These are phyloP conservation scores for Spongilla lacustris DNA, from an alignment of 37 sponge, comb jelly and placozoan genomes.

Conservation along the genomic window DNA sequence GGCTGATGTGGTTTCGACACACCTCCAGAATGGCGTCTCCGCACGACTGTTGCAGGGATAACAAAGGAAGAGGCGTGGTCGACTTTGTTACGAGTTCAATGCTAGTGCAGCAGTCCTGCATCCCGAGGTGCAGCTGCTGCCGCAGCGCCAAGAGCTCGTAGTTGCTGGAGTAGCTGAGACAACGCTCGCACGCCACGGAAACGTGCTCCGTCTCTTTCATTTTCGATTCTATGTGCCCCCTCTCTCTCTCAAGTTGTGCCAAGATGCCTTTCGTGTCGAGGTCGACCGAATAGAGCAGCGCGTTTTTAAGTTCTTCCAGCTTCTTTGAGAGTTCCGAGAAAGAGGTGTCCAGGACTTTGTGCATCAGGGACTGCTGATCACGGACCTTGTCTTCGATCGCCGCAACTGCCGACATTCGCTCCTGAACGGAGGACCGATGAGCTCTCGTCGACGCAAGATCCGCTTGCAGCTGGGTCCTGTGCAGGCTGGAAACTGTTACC, in stretches of 20 bases:
- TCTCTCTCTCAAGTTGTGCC: background rate
- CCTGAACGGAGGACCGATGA: no score
- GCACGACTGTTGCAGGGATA: conserved; percentile 7
- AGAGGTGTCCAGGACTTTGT: background rate
- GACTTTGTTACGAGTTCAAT: background rate
- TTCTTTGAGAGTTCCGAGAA: background rate
- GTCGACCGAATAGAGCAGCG: background rate
- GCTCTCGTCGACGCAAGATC: no score
- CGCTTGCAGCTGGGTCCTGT: no score
- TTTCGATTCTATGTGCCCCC: background rate
- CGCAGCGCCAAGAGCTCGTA: conserved; percentile 20
- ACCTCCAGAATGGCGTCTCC: background rate
- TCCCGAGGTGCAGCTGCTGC: background rate
- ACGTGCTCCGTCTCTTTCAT: background rate
- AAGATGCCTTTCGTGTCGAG: no score
- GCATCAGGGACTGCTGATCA: background rate
- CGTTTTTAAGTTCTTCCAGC: conserved; percentile 2
- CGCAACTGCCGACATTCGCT: no score
- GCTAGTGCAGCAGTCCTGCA: conserved; percentile 6
- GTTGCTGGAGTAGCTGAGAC: conserved; percentile 14
- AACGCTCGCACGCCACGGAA: background rate
- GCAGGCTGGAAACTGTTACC: no score
- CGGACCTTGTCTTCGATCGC: background rate
- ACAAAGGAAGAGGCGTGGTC: background rate
- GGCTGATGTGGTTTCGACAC: background rate